Base-by-base conservation (phyloP, 2,888 invertebrate species). In the Lagria hirta region DNA sequence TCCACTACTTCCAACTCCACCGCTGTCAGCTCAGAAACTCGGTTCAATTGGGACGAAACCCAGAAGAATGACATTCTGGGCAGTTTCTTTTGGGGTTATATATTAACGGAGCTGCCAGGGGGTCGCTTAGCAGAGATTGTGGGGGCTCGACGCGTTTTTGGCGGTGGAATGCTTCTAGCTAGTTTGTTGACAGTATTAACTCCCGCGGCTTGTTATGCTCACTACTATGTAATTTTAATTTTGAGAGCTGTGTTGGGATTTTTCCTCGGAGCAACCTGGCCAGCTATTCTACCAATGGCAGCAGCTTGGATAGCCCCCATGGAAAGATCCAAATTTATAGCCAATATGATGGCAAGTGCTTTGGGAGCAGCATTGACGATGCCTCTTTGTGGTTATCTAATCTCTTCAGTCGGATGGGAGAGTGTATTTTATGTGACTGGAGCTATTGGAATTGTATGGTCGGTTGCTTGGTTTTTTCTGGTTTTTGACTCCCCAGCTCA, bases 221-320 rank as follows among this genome's bases (percentile, higher is more conserved):
- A 85, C 51, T 84, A 83, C 64, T 76, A 81, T 20, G 79, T 82
- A 52, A 75, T 91, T 12, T 80, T 91, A 29, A 75, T 83, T 6
- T 73, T 87, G 4, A 76, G 95, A 45, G 82, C 88, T 3, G 55
- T 88, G 3, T 45, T 69, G 26, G 72, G 70, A 5, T 70, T 69
- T 61, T 71, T 70, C 50, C 57, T 80, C 76, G 88, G 91, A 32
- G 92, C 88, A 7, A 89, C 91, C 4, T 96, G 94, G 86, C 96
- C 96, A 0, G 89, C 94, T 3, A 92, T 95, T 63, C 88, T 92
- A 45, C 88, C 92, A 3, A 84, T 97, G 80, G 91, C 92, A 21
- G 89, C 93, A 4, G 84, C 86, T 51, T 97, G 96, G 96, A 89
- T 95, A 44, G 95, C 95, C 4, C 94, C 94, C 6, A 81, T 87